phyloP scores from a whole-genome alignment of 2,888 invertebrate genomes.

The Pheosia tremula region DNA sequence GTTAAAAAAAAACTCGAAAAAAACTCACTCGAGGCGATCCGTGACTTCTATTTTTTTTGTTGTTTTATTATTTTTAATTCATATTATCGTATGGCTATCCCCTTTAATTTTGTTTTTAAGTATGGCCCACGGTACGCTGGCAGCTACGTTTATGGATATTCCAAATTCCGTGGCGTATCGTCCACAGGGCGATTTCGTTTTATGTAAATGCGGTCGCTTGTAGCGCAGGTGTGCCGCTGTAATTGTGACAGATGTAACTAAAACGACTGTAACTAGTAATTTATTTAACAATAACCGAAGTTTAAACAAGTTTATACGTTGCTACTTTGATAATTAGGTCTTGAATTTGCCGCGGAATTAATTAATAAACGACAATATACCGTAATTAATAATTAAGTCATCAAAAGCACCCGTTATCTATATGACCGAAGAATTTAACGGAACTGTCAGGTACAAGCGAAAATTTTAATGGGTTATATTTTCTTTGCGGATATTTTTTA shows the following conservation, averaged over 20 bases:
- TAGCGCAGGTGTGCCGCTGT: constrained; percentile 57
- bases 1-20: constrained; percentile 71
- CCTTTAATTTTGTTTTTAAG: constrained; percentile 85
- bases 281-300: constrained; percentile 40
- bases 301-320: constrained; percentile 32
- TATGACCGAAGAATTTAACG: background rate
- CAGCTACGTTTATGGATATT: constrained; percentile 83
- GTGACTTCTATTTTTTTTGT: constrained; percentile 79
- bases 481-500: too few relatives aligned
- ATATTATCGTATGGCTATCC: constrained; percentile 84
- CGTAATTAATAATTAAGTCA: background rate
- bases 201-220: constrained; percentile 71
- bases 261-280: constrained; percentile 34
- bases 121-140: constrained; percentile 82
- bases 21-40: constrained; percentile 82
- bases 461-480: too few relatives aligned
- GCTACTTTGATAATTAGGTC: constrained; percentile 28
- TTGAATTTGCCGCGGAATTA: too few relatives aligned
- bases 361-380: background rate
- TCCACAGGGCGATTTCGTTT: constrained; percentile 73
- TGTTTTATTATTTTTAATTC: constrained; percentile 84
- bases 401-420: background rate
- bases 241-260: constrained; percentile 73
- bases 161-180: constrained; percentile 78
- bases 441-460: background rate